Evolutionary conservation across 2,888 invertebrate genomes (phyloP), one percentile per base, ranked within the genome.

Genomic region (Pseudolycoriella hygida): DNA sequence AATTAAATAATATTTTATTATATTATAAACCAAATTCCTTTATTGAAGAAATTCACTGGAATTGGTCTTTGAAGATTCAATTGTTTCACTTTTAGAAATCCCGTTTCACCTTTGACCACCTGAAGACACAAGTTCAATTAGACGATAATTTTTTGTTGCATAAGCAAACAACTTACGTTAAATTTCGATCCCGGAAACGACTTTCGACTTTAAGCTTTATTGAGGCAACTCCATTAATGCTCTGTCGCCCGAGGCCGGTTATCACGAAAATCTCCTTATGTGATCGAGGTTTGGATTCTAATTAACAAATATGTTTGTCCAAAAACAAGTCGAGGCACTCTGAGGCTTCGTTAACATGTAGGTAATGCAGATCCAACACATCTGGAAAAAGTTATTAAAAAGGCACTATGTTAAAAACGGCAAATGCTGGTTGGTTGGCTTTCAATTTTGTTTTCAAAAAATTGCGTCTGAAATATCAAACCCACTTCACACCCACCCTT

Each of bases 171-270:
- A 62, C 68, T 67, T 62, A 84, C 83, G 59, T 57, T 34, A 83
- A 66, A 15, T 72, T 70, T 6, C 78, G 69, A 49, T 73, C 70
- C 8, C 58, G 60, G 8, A 90, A 67, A 45, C 77, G 72, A 4
- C 65, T 67, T 46, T 73, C 72, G 0, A 86, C 76, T 10, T 78
- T 79, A 0, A 83, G 86, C 56, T 81, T 80, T 6, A 90, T 70
- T 46, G 69, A 73, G 0, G 87, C 74, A 3, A 69, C 63, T 0
- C 79, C 75, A 2, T 76, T 74, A 1, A 62, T 62, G 56, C 87
- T 89, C 51, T 84, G 79, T 2, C 70, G 64, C 0, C 90, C 90
- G 37, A 83, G 66, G 0, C 90, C 90, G 0, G 89, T 89, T 42
- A 90, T 80, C n/a, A 89, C 72, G 53, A 69, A 77, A 1, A 64